Evolutionary conservation across 2,888 invertebrate species (phyloP).

Genomic region (Acleris holmiana): DNA sequence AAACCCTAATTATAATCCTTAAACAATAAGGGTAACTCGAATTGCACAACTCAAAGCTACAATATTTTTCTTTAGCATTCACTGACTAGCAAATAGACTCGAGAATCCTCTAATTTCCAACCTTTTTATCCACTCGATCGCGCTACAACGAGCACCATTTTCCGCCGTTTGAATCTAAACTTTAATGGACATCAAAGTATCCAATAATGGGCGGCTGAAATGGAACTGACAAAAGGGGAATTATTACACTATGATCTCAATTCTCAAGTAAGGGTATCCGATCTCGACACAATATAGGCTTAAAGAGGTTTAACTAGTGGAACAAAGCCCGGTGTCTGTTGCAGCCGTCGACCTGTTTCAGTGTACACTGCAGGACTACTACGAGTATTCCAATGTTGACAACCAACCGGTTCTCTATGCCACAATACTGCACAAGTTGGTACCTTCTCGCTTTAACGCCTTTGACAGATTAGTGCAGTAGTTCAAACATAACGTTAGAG

Average conservation of each 20-base stretch:
- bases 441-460: too few species aligned
- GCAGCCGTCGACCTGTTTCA: conserved; percentile 7
- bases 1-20: not conserved
- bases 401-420: not conserved
- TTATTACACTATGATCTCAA: conserved; percentile 35
- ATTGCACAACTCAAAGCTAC: not conserved
- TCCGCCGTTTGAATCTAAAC: conserved; percentile 37
- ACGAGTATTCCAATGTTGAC: not conserved
- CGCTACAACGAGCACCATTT: conserved; percentile 32
- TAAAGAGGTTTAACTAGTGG: conserved; percentile 27
- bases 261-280: conserved; percentile 32
- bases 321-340: conserved; percentile 32
- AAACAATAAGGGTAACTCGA: not conserved
- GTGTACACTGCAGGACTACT: conserved; percentile 11
- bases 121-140: conserved; percentile 30
- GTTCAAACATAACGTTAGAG: too few species aligned
- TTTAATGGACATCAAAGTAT: conserved; percentile 38
- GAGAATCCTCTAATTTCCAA: conserved; percentile 22
- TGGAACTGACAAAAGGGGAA: conserved; percentile 36
- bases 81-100: conserved; percentile 21
- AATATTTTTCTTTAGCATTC: conserved; percentile 27
- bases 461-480: too few species aligned
- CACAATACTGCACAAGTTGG: too few species aligned
- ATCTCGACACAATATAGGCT: conserved; percentile 21
- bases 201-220: conserved; percentile 29